These are phyloP conservation scores for Synaphobranchus kaupii DNA, from an alignment of 2,797 vertebrate genomes.

Conservation along the genomic window DNA sequence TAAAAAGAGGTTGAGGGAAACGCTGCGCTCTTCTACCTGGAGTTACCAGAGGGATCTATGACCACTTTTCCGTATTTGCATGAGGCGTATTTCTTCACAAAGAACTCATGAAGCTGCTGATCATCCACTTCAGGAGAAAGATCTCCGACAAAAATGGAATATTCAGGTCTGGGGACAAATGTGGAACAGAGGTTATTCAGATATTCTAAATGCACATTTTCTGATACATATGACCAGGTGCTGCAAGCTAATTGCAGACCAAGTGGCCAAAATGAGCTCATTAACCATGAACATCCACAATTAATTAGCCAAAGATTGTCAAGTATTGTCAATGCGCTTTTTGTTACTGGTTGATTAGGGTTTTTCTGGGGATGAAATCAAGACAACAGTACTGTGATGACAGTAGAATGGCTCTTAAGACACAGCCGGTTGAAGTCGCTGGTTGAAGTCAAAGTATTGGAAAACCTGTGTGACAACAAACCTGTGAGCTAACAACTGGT, in stretches of 20 bases:
- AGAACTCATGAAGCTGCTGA: slow-evolving; percentile 89
- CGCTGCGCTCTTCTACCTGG: slow-evolving; percentile 72
- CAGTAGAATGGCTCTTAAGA: neutral
- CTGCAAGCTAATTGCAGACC: neutral
- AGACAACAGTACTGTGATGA: neutral
- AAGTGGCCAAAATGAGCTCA: neutral
- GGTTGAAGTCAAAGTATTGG: neutral
- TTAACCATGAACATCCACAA: neutral
- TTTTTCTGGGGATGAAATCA: neutral
- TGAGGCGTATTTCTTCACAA: slow-evolving; percentile 85
- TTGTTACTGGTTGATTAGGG: neutral
- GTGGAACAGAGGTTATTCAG: neutral
- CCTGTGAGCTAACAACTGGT: neutral
- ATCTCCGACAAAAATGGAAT: slow-evolving; percentile 92
- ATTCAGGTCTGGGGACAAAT: slow-evolving; percentile 75
- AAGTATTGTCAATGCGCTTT: neutral
- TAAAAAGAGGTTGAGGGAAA: neutral
- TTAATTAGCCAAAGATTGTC: neutral
- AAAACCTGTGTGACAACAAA: neutral
- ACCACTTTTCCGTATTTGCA: slow-evolving; percentile 93
- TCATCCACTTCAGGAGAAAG: slow-evolving; percentile 89
- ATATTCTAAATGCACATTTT: neutral
- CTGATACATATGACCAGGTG: neutral
- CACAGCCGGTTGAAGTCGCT: neutral
- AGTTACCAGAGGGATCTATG: slow-evolving; percentile 87